Evolutionary conservation across 2,797 vertebrate species (phyloP).

Genomic region (Agapornis canus): DNA sequence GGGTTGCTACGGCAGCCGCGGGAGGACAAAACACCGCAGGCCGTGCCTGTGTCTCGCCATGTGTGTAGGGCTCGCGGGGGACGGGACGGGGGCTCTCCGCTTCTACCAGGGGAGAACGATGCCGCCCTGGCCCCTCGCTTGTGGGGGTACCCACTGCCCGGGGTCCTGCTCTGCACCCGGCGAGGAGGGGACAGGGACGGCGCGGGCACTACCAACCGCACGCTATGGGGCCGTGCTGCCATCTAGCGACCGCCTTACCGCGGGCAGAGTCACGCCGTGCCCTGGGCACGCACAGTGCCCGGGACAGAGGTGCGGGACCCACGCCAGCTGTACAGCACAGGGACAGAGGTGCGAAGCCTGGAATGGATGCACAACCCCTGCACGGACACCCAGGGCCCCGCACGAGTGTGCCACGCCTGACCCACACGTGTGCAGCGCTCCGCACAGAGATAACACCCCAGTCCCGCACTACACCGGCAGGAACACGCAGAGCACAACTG

Average conservation of each 20-base stretch:
- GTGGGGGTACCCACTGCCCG: background rate
- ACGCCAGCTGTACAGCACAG: background rate
- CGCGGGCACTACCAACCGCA: background rate
- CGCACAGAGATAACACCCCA: background rate
- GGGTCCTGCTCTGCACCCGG: too few species aligned
- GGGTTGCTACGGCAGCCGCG: conserved; percentile 36
- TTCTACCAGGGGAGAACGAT: accelerated
- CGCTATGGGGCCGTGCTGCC: conserved; percentile 21
- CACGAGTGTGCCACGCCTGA: accelerated
- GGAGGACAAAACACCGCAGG: background rate
- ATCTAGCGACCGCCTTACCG: conserved; percentile 2
- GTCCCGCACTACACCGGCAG: background rate
- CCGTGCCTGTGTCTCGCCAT: background rate
- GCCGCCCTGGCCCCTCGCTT: accelerated
- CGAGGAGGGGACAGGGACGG: background rate
- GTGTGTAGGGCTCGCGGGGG: accelerated
- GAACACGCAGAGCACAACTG: background rate
- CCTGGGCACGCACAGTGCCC: background rate
- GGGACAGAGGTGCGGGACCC: background rate
- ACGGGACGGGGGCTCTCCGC: accelerated
- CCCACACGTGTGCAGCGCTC: accelerated
- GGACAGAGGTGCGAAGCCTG: background rate
- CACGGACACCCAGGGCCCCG: background rate
- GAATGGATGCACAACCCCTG: background rate
- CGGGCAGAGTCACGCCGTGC: background rate